Conservation (phyloP, 1,140 invertebrate species). For the Tetranychus cinnabarinus region DNA sequence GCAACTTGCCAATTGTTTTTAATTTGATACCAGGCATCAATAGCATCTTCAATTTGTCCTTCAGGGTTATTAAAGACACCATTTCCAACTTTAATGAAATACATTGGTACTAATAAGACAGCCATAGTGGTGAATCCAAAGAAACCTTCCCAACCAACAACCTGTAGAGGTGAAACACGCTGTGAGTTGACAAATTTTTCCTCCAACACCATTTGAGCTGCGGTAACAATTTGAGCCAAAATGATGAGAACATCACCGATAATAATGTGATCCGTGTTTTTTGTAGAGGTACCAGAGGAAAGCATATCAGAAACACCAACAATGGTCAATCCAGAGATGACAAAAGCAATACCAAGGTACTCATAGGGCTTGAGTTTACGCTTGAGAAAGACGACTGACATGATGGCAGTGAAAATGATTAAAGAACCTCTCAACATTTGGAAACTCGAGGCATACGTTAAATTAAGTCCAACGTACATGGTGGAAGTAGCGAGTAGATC, state of each 20-base stretch:
- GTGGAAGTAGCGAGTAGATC: slow-evolving; percentile 59
- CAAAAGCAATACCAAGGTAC: slow-evolving; percentile 58
- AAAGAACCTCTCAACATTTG: slow-evolving; percentile 83
- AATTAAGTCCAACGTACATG: slow-evolving; percentile 68
- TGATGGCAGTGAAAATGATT: slow-evolving; percentile 72
- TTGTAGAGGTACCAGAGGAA: slow-evolving; percentile 20
- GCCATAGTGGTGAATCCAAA: slow-evolving; percentile 59
- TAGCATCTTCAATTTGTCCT: slow-evolving; percentile 55
- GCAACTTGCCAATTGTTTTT: slow-evolving; percentile 35
- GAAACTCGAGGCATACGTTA: slow-evolving; percentile 82
- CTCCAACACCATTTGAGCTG: slow-evolving; percentile 77
- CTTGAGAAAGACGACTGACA: slow-evolving; percentile 66
- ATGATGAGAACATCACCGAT: slow-evolving; percentile 71
- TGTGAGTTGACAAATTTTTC: slow-evolving; percentile 61
- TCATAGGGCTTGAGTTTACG: slow-evolving; percentile 37
- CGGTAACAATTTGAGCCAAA: slow-evolving; percentile 66
- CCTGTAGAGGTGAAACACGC: slow-evolving; percentile 51
- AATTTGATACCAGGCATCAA: slow-evolving; percentile 63
- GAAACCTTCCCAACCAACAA: slow-evolving; percentile 77
- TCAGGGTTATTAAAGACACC: slow-evolving; percentile 34
- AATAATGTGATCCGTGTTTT: slow-evolving; percentile 42
- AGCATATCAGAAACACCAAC: slow-evolving; percentile 35
- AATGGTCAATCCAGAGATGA: slow-evolving; percentile 51
- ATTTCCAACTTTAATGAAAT: slow-evolving; percentile 49
- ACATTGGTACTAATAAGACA: slow-evolving; percentile 51